These are phyloP conservation scores for Chelonus formosanus DNA, from an alignment of 2,888 invertebrate species.

Conservation along the genomic window DNA sequence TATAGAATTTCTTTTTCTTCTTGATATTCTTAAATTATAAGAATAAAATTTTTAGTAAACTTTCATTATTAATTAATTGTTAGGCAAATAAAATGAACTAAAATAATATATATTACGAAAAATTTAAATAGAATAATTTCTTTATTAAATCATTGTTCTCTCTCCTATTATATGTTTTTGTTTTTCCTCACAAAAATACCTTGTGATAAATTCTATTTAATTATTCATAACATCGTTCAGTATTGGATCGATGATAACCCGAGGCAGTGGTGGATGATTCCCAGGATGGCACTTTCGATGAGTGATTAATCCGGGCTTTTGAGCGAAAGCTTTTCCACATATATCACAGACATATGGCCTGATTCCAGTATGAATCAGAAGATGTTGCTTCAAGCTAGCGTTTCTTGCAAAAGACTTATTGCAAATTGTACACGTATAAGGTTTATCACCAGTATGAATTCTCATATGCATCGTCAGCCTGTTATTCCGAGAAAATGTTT, in stretches of 20 bases:
- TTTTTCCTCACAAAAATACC: background rate
- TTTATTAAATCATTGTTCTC: too few relatives aligned
- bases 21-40: too few relatives aligned
- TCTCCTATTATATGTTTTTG: too few relatives aligned
- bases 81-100: too few relatives aligned
- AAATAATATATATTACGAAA: too few relatives aligned
- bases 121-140: too few relatives aligned
- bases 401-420: slow-evolving; percentile 56
- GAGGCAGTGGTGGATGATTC: slow-evolving; percentile 58
- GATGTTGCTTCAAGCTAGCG: slow-evolving; percentile 59
- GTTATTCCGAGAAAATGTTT: slow-evolving; percentile 58
- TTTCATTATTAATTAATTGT: too few relatives aligned
- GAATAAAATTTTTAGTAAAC: too few relatives aligned
- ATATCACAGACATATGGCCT: slow-evolving; percentile 65
- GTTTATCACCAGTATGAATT: slow-evolving; percentile 69
- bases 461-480: slow-evolving; percentile 65
- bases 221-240: slow-evolving; percentile 55
- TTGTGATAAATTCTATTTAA: slow-evolving; percentile 26
- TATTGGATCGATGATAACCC: slow-evolving; percentile 60
- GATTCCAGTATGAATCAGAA: slow-evolving; percentile 59
- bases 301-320: slow-evolving; percentile 61
- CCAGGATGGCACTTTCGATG: slow-evolving; percentile 62
- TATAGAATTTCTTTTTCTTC: too few relatives aligned
- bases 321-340: slow-evolving; percentile 66
- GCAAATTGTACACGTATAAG: slow-evolving; percentile 59